These are phyloP conservation scores for Porites rus DNA, from an alignment of 92 coral and sea anemone genomes.

Conservation along the genomic window DNA sequence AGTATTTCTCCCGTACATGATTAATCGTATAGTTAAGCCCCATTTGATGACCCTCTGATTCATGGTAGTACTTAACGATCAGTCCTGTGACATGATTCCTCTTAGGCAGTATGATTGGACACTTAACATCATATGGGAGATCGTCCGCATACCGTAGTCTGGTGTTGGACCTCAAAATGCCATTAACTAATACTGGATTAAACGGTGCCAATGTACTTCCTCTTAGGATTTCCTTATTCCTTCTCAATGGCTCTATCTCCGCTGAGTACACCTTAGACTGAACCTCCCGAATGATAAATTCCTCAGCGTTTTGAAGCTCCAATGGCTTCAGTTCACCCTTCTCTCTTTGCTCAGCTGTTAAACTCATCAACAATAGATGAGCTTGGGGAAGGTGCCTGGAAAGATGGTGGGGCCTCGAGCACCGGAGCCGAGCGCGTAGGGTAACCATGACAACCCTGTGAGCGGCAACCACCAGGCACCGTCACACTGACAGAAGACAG, in stretches of 20 bases:
- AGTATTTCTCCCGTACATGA: no score
- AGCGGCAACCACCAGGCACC: no score
- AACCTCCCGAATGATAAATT: slow-evolving; percentile 51
- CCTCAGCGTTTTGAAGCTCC: slow-evolving; percentile 66
- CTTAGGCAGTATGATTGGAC: slow-evolving; percentile 39
- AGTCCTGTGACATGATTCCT: no score
- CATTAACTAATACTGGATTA: slow-evolving; percentile 55
- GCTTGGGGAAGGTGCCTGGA: no score
- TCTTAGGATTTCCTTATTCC: not conserved
- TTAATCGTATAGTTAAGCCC: no score
- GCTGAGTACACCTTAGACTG: slow-evolving; percentile 51
- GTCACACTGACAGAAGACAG: no score
- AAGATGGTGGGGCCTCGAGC: no score
- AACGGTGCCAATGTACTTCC: not conserved
- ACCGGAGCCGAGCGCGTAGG: no score
- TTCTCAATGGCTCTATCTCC: slow-evolving; percentile 58
- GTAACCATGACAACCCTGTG: no score
- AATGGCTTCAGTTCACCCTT: not conserved
- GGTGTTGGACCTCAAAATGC: slow-evolving; percentile 62
- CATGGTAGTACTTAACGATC: no score
- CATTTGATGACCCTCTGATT: no score
- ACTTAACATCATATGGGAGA: slow-evolving; percentile 56
- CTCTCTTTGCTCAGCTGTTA: slow-evolving; percentile 1
- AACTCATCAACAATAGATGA: no score
- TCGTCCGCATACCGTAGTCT: slow-evolving; percentile 47